Evolutionary conservation across 2,113 vertebrate genomes (phyloP), one percentile per base, ranked within the genome.

Genomic region (Spea multiplicata): DNA sequence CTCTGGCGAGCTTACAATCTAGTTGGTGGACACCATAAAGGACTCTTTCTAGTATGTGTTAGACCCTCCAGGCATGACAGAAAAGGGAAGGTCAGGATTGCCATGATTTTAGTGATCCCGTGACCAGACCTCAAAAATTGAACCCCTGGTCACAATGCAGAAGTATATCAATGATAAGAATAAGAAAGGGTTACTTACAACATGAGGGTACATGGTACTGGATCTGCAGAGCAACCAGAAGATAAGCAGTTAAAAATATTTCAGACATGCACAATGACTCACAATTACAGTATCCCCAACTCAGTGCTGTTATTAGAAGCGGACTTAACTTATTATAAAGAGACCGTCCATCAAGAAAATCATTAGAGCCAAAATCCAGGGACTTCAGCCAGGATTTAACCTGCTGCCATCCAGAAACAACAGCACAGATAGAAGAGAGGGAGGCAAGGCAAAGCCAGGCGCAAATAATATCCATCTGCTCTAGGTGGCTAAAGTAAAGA

Each of bases 281-380:
- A 76, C 12, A 14, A 9, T 57, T 30, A 47, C 44, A 66, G 53
- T 59, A 76, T 69, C 45, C 46, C 5, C 49, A 9, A 6, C 50
- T 59, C 7, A 17, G 53, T 17, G n/a, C 45, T 76, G 66, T 76
- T 76, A 59, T 68, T 76, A 76, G 44, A 68, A 68, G 14, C 5
- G 65, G 65, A 68, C 5, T 67, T 76, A 74, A 44, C 73, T 17
- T 74, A 55, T 66, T 75, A 45, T 67, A 55, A 67, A 55, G 62
- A 57, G 8, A 5, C 49, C 30, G 47, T 75, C 16, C 14, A 75
- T 75, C 62, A 53, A 48, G 50, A 68, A 76, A 76, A 76, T 76
- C 74, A 76, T 67, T 76, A 76, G 44, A 46, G 8, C 74, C 14
- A 67, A 53, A 16, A 44, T 30, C 30, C 3, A 53, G 74, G 50